Conservation (phyloP, 2,888 invertebrate species). For the Netelia fuscicornis region DNA sequence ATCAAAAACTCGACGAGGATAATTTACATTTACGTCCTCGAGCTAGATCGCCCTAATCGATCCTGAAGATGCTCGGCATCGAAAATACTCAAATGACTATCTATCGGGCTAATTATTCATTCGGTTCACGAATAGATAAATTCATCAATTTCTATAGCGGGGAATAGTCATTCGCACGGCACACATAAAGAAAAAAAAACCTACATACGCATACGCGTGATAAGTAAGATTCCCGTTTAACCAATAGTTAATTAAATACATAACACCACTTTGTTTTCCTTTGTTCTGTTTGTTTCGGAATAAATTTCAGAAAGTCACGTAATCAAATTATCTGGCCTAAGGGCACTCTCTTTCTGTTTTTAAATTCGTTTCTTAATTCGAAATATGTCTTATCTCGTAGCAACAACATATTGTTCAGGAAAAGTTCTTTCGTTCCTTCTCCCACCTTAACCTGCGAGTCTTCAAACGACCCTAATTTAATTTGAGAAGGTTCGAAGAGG, state of each 20-base stretch:
- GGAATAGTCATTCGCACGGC: background rate
- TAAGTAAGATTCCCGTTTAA: constrained; percentile 28
- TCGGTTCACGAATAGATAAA: background rate
- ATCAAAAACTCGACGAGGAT: constrained; percentile 43
- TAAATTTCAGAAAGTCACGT: constrained; percentile 14
- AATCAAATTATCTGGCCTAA: background rate
- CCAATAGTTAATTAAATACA: constrained; percentile 10
- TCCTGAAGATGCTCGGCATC: constrained; percentile 7
- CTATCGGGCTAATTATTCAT: background rate
- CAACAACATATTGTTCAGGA: background rate
- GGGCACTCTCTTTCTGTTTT: background rate
- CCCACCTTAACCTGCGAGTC: background rate
- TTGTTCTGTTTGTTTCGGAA: background rate
- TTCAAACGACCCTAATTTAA: background rate
- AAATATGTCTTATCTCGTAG: background rate
- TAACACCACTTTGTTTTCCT: constrained; percentile 2
- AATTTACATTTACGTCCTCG: constrained; percentile 28
- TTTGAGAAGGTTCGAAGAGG: constrained; percentile 39
- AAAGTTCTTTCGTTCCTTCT: background rate
- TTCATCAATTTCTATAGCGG: constrained; percentile 6
- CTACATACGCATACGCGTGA: constrained; percentile 21
- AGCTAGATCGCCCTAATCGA: background rate
- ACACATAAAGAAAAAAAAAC: constrained; percentile 25
- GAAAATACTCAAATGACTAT: constrained; percentile 21
- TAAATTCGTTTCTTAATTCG: background rate